Conservation (phyloP, 1,140 invertebrate species). For the Penaeus indicus region DNA sequence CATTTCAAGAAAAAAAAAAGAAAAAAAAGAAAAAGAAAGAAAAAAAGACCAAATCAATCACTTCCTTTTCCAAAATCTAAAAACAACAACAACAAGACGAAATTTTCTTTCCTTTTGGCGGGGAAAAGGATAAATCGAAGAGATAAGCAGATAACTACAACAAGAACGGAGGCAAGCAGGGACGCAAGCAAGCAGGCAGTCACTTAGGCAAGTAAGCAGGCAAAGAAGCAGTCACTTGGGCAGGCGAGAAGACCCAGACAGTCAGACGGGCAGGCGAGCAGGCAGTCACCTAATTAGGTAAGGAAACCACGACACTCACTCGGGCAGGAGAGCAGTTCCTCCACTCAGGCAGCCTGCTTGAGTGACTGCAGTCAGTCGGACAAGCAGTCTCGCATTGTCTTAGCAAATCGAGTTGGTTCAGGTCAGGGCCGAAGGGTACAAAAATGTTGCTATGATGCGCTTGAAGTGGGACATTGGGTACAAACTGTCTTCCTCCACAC, state of each 20-base stretch:
- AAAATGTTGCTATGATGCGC: conserved; percentile 51
- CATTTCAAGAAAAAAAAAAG: too few relatives aligned
- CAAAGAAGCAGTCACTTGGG: too few relatives aligned
- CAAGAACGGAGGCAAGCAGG: neutral
- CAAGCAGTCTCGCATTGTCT: conserved; percentile 50
- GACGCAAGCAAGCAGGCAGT: too few relatives aligned
- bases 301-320: too few relatives aligned
- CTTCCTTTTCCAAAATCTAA: neutral
- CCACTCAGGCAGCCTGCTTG: neutral
- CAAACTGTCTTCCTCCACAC: too few relatives aligned
- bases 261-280: too few relatives aligned
- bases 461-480: too few relatives aligned
- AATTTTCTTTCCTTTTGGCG: neutral
- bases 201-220: too few relatives aligned
- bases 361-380: neutral
- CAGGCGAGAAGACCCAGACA: too few relatives aligned
- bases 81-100: neutral
- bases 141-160: neutral
- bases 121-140: neutral
- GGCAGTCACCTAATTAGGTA: too few relatives aligned
- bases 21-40: too few relatives aligned
- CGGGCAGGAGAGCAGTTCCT: neutral
- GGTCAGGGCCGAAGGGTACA: conserved; percentile 58
- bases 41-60: too few relatives aligned
- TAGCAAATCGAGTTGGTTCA: conserved; percentile 36